Percentiles rank a stretch among this genome's conserved stretches.
phyloP scores from a whole-genome alignment of 2,888 invertebrate genomes.

The Drosophila koepferae region DNA sequence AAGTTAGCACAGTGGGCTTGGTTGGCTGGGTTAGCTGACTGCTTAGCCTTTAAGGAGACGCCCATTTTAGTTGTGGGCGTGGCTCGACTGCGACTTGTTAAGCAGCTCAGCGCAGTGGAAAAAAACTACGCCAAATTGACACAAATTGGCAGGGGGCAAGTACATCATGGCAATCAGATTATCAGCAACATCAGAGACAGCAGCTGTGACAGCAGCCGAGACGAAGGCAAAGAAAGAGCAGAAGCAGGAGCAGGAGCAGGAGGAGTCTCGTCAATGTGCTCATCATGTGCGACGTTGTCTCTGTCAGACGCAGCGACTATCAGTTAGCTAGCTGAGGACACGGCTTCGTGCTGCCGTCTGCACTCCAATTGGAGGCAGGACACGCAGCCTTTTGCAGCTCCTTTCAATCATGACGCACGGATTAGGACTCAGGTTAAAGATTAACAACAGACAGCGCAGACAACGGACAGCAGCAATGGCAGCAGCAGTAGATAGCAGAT shows the following conservation, averaged over 20 bases:
- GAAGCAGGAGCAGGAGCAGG: background rate
- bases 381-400: constrained; percentile 68
- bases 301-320: constrained; percentile 20
- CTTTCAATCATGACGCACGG: constrained; percentile 79
- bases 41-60: constrained; percentile 24
- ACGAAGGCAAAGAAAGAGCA: background rate
- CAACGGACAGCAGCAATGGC: background rate
- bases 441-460: constrained; percentile 55
- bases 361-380: constrained; percentile 32
- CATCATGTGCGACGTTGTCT: constrained; percentile 56
- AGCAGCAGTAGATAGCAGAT: background rate
- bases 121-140: constrained; percentile 62
- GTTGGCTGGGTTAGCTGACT: background rate
- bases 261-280: constrained; percentile 43
- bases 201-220: constrained; percentile 7
- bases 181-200: constrained; percentile 32
- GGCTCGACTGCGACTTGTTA: constrained; percentile 19
- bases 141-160: constrained; percentile 70
- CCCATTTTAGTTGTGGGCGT: constrained; percentile 14
- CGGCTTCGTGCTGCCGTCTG: constrained; percentile 13
- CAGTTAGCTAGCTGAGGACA: constrained; percentile 19
- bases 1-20: constrained; percentile 10
- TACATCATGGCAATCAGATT: constrained; percentile 73
- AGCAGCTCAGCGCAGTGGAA: constrained; percentile 31
- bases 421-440: constrained; percentile 77